Percentiles rank a stretch among this genome's conserved stretches.
Evolutionary conservation across 2,113 vertebrate genomes (phyloP).

Genomic region (Alexandromys fortis): DNA sequence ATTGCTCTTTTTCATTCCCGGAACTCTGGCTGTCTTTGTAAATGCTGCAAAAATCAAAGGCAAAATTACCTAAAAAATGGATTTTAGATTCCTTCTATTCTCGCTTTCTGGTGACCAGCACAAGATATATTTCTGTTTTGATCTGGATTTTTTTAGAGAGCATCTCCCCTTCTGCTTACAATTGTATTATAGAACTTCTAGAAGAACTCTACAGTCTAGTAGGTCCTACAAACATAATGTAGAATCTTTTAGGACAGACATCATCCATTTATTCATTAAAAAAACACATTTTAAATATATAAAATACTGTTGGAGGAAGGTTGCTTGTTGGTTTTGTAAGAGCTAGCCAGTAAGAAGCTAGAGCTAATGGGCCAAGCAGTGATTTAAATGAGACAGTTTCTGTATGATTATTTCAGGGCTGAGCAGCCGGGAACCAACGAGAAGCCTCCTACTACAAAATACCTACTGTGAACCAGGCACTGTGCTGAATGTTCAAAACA

Average conservation of each 20-base stretch:
- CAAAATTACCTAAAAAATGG: constrained; percentile 45
- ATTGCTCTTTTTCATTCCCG: constrained; percentile 54
- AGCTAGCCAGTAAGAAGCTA: too few relatives aligned
- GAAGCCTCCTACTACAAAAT: too few relatives aligned
- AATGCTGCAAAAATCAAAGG: constrained; percentile 58
- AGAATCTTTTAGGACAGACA: not conserved
- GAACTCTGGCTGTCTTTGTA: constrained; percentile 55
- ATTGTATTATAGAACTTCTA: not conserved
- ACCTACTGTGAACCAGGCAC: not conserved
- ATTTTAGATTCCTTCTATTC: constrained; percentile 34
- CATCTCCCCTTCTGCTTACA: not conserved
- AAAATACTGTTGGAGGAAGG: too few relatives aligned
- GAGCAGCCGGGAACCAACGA: too few relatives aligned
- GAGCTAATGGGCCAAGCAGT: too few relatives aligned
- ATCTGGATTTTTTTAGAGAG: not conserved
- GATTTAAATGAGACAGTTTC: too few relatives aligned
- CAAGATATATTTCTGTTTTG: not conserved
- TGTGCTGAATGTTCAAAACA: not conserved
- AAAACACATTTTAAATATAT: not conserved
- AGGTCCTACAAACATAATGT: not conserved
- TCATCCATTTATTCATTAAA: constrained; percentile 22
- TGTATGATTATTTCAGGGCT: too few relatives aligned
- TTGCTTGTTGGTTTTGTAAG: too few relatives aligned
- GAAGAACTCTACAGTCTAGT: not conserved
- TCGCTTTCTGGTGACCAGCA: constrained; percentile 16